phyloP scores from a whole-genome alignment of 2,797 vertebrate genomes.

The Peromyscus attwateri region DNA sequence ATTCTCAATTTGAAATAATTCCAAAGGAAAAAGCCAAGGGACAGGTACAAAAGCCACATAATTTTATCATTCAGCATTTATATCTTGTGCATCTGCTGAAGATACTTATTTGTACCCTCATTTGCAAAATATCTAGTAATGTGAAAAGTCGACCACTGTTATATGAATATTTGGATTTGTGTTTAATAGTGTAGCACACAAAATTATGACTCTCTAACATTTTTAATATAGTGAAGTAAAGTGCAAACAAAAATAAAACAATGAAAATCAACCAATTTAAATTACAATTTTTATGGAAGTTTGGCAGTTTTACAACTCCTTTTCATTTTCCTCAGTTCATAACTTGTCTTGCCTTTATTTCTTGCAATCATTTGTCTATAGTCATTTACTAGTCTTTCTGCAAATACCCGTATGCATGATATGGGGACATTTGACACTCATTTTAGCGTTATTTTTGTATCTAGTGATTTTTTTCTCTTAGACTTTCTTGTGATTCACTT shows the following conservation, averaged over 20 bases:
- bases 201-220: background rate
- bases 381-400: background rate
- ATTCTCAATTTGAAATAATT: conserved; percentile 4
- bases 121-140: background rate
- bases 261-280: background rate
- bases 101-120: no score
- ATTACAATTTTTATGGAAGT: background rate
- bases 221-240: conserved; percentile 25
- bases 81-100: background rate
- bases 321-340: conserved; percentile 10
- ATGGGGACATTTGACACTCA: background rate
- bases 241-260: background rate
- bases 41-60: background rate
- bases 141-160: background rate
- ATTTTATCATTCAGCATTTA: background rate
- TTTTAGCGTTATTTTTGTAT: background rate
- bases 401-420: background rate
- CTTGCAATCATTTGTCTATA: background rate
- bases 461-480: background rate
- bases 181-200: background rate
- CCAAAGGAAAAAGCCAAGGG: background rate
- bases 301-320: background rate
- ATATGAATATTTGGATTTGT: background rate
- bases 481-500: background rate
- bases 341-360: background rate